Base-by-base conservation (phyloP, 2,888 invertebrate species). In the Tiliacea citrago region DNA sequence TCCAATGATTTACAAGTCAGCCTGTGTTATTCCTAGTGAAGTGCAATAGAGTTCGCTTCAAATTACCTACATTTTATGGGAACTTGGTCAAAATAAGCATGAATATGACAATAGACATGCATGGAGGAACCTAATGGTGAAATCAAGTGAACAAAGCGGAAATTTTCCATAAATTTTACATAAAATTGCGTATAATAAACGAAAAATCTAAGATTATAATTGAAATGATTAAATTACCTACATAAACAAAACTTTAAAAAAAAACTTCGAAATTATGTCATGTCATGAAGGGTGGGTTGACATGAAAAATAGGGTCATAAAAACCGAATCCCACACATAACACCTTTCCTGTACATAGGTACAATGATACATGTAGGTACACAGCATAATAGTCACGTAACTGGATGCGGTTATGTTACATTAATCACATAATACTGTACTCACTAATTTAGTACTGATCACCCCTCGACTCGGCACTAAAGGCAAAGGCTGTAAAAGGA, bases 401-500 rank as follows among this genome's bases (percentile, higher is more conserved):
- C 13, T 53, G 60, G 21, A 71, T 57, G 49, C 60, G 51, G 42
- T 47, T 57, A 49, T 35, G 16, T 57, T 24, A 69, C 16, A 13
- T 24, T 47, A n/a, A 61, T 53, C 29, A 80, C 57, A 53, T 75
- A 81, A 39, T 45, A 69, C 18, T 57, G 35, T 55, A 63, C 81
- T 84, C 84, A 82, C 81, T 62, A 71, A 10, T 49, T 2, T n/a
- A 35, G 1, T 7, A 69, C 16, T 8, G 55, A 49, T n/a, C 47
- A 39, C 13, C 18, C 16, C 62, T 60, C 29, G 47, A 49, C 18
- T 35, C 35, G 10, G 24, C 47, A 39, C 2, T 24, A 58, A 9
- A 55, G 74, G 55, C 18, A 12, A 16, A 18, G 51, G 58, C 85
- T 82, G 82, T 35, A 85, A 82, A 75, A 76, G 66, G 62, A 67